Percentiles rank a stretch among this genome's conserved stretches.
Evolutionary conservation across 2,888 invertebrate species (phyloP).

Genomic region (Nemoura dubitans): DNA sequence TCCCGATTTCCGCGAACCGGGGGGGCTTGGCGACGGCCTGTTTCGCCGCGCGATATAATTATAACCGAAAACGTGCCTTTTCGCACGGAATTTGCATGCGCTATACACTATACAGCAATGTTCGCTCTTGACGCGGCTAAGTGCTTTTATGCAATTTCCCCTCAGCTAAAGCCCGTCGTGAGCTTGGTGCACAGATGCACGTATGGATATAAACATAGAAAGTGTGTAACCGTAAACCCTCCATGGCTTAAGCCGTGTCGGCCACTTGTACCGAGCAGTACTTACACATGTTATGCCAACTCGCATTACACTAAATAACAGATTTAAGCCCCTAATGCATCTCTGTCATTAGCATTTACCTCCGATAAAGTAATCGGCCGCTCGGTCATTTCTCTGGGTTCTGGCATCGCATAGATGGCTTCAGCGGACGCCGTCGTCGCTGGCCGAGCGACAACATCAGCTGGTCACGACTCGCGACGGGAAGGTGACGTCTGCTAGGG

Average conservation of each 20-base stretch:
- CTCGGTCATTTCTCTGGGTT: background rate
- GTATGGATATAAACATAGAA: background rate
- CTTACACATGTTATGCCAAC: background rate
- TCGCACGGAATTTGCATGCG: background rate
- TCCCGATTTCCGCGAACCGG: background rate
- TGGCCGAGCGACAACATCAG: background rate
- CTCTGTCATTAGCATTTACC: background rate
- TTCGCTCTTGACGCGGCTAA: background rate
- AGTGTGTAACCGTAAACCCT: background rate
- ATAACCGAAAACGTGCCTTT: background rate
- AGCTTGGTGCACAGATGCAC: background rate
- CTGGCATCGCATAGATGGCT: background rate
- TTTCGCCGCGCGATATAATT: background rate
- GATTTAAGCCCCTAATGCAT: background rate
- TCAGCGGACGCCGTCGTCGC: background rate
- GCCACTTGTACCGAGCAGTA: background rate
- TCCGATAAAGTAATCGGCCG: background rate
- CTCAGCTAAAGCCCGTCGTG: background rate
- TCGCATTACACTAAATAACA: background rate
- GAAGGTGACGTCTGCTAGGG: background rate
- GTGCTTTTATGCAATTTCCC: conserved; percentile 5
- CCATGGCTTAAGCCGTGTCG: background rate
- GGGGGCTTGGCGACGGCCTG: background rate
- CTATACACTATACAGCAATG: background rate
- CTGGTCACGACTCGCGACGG: background rate